These are phyloP conservation scores for Radopholus similis DNA, from an alignment of 1,140 invertebrate species.

Conservation along the genomic window DNA sequence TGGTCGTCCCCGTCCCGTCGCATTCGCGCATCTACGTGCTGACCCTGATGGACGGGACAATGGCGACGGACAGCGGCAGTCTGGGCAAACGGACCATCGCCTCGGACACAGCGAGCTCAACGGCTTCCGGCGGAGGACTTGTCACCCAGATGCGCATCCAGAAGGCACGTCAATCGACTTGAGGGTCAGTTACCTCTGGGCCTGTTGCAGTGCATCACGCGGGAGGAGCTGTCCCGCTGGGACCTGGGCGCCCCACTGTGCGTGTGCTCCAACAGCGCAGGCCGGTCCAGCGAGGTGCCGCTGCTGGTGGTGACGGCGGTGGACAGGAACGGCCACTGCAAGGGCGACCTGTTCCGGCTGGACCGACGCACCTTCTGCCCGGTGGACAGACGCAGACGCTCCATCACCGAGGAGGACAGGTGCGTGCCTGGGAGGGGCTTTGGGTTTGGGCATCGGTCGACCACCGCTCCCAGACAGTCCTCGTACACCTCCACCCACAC, in stretches of 20 bases:
- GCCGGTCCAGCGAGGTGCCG: constrained; percentile 6
- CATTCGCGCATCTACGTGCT: constrained; percentile 16
- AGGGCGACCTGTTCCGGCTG: constrained; percentile 27
- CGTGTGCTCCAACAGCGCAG: constrained; percentile 13
- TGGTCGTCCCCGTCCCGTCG: constrained; percentile 14
- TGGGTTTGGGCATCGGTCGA: not conserved
- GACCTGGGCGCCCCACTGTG: constrained; percentile 17
- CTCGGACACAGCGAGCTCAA: not conserved
- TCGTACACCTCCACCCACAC: not conserved
- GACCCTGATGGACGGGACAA: constrained; percentile 3
- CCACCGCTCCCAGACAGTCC: not conserved
- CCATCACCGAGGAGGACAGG: constrained; percentile 11
- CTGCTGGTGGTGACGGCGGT: constrained; percentile 20
- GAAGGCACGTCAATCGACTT: not conserved
- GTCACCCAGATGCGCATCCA: constrained; percentile 6
- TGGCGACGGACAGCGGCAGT: not conserved
- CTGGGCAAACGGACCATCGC: not conserved
- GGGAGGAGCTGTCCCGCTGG: constrained; percentile 24
- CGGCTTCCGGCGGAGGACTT: not conserved
- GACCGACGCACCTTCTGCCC: constrained; percentile 25
- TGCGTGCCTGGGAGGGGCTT: not conserved
- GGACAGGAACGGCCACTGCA: constrained; percentile 28
- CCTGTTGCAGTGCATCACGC: constrained; percentile 19
- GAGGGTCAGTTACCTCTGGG: not conserved
- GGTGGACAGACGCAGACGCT: constrained; percentile 10